phyloP scores from a whole-genome alignment of 1,140 invertebrate genomes.

The Maconellicoccus hirsutus region DNA sequence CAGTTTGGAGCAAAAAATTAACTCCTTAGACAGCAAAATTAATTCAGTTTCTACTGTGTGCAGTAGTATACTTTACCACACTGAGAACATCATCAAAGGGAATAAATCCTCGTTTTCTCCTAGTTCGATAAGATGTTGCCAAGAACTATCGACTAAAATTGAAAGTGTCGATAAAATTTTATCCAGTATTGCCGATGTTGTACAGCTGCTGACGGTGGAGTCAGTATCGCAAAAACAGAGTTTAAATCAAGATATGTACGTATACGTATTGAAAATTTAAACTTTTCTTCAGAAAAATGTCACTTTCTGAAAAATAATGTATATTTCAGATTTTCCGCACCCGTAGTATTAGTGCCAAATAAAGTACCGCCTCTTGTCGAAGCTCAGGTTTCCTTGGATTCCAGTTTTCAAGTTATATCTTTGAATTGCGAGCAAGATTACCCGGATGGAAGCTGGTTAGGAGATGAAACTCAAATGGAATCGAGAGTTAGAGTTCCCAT shows the following conservation, averaged over 20 bases:
- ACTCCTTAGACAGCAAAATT: slow-evolving; percentile 1
- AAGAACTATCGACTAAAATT: slow-evolving; percentile 10
- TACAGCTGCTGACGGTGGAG: background rate
- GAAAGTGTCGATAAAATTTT: background rate
- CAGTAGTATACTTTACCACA: background rate
- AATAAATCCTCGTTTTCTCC: background rate
- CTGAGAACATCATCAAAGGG: slow-evolving; percentile 12
- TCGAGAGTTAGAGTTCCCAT: slow-evolving; percentile 41
- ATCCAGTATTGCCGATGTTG: background rate
- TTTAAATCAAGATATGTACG: slow-evolving; percentile 13
- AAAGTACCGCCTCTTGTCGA: slow-evolving; percentile 23
- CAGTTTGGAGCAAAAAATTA: slow-evolving; percentile 12
- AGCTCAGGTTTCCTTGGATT: slow-evolving; percentile 28
- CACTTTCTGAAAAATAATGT: too few species aligned
- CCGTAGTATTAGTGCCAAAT: slow-evolving; percentile 22
- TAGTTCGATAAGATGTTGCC: background rate
- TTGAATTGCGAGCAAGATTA: slow-evolving; percentile 38
- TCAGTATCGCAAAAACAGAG: background rate
- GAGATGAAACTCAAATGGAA: slow-evolving; percentile 41
- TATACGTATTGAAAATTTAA: background rate
- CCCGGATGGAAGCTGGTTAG: slow-evolving; percentile 44
- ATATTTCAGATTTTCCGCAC: slow-evolving; percentile 4
- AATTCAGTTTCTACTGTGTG: slow-evolving; percentile 3
- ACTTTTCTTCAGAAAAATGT: background rate
- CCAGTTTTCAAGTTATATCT: slow-evolving; percentile 32